phyloP scores from a whole-genome alignment of 2,113 vertebrate genomes.

The Phasianus colchicus region DNA sequence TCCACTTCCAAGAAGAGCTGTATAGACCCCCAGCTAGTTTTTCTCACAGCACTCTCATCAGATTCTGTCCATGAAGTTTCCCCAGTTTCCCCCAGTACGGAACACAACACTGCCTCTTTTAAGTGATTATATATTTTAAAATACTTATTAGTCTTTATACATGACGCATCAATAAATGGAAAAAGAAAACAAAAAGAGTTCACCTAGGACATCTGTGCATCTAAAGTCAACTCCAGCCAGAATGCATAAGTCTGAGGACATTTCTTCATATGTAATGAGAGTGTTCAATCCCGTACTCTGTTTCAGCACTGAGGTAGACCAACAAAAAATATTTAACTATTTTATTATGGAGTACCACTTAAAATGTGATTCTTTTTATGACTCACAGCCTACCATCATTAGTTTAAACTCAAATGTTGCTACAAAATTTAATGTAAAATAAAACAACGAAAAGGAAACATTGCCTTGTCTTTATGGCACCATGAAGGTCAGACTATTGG shows the following conservation, averaged over 20 bases:
- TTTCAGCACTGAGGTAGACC: not conserved
- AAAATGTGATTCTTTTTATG: constrained; percentile 6
- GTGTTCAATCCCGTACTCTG: not conserved
- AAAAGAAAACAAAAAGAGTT: not conserved
- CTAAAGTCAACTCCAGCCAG: not conserved
- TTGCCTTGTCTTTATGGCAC: not conserved
- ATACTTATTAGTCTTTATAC: not conserved
- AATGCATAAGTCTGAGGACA: not conserved
- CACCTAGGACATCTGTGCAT: not conserved
- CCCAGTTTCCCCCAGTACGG: fast-evolving
- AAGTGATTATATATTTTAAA: not conserved
- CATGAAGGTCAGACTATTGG: not conserved
- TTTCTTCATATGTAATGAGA: not conserved
- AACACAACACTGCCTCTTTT: not conserved
- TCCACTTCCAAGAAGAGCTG: fast-evolving
- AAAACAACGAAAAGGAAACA: not conserved
- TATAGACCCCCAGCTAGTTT: fast-evolving
- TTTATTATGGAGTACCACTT: constrained; percentile 22
- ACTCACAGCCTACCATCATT: not conserved
- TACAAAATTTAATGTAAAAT: not conserved
- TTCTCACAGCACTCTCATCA: not conserved
- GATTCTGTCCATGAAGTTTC: not conserved
- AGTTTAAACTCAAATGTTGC: not conserved
- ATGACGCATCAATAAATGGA: not conserved
- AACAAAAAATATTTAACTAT: not conserved